phyloP scores from a whole-genome alignment of 1,140 invertebrate genomes.

The Diplogasteroides magnus region DNA sequence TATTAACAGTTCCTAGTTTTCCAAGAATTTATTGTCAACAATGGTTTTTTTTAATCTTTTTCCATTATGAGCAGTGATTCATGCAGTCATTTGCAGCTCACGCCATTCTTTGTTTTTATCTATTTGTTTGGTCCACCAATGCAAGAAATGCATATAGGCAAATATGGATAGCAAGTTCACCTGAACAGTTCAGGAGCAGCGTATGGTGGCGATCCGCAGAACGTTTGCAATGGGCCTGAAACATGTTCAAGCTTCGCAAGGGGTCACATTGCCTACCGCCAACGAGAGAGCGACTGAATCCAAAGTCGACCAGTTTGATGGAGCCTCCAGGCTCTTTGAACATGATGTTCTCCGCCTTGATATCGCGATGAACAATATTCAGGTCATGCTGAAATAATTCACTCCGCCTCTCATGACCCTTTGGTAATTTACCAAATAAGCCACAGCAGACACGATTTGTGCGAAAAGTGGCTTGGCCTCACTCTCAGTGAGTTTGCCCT shows the following conservation, averaged over 20 bases:
- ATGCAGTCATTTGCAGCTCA: too few species aligned
- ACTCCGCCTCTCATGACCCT: not conserved
- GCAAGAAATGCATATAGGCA: too few species aligned
- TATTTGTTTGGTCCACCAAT: too few species aligned
- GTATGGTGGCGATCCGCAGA: conserved; percentile 82
- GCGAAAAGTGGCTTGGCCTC: conserved; percentile 71
- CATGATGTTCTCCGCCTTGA: conserved; percentile 80
- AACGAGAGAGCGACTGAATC: conserved; percentile 61
- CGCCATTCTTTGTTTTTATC: too few species aligned
- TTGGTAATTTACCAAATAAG: conserved; percentile 70
- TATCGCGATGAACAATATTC: conserved; percentile 77
- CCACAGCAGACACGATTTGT: conserved; percentile 73
- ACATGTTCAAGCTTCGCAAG: not conserved
- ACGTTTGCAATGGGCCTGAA: conserved; percentile 69
- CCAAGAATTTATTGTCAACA: not conserved
- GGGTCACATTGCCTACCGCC: not conserved
- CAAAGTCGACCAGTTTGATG: conserved; percentile 72
- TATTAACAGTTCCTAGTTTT: not conserved
- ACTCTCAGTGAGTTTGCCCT: conserved; percentile 68
- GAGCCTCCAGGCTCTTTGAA: conserved; percentile 59
- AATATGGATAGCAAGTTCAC: too few species aligned
- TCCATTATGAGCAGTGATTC: too few species aligned
- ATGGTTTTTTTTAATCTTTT: too few species aligned
- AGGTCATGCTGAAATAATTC: conserved; percentile 61
- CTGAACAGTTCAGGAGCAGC: conserved; percentile 75